Evolutionary conservation across 2,888 invertebrate genomes (phyloP).

Genomic region (Seira musarum): DNA sequence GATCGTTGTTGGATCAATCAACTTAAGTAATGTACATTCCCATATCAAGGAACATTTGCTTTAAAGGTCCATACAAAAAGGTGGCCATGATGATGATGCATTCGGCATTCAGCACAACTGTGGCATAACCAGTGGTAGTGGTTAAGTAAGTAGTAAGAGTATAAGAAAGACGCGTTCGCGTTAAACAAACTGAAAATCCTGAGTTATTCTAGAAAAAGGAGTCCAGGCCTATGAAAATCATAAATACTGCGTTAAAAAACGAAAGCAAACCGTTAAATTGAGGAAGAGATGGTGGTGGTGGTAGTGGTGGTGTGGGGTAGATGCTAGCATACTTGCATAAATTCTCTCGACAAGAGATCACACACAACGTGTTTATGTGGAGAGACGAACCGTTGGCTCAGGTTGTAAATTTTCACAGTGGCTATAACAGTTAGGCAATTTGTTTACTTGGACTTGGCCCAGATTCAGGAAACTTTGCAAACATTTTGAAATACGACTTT

Average conservation of each 20-base stretch:
- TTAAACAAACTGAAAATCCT: too few species aligned
- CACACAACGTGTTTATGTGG: neutral
- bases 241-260: slow-evolving; percentile 33
- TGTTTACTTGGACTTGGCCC: slow-evolving; percentile 62
- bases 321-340: slow-evolving; percentile 55
- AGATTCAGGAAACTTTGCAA: slow-evolving; percentile 57
- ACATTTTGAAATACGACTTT: slow-evolving; percentile 33
- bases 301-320: slow-evolving; percentile 26
- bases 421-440: slow-evolving; percentile 58
- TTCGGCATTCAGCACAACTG: too few species aligned
- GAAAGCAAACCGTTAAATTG: too few species aligned
- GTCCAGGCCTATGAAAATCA: slow-evolving; percentile 12
- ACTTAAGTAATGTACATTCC: too few species aligned
- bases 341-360: slow-evolving; percentile 26
- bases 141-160: too few species aligned
- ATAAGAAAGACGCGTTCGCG: too few species aligned
- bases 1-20: too few species aligned
- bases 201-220: slow-evolving; percentile 25
- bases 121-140: too few species aligned
- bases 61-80: too few species aligned
- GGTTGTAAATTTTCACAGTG: slow-evolving; percentile 60
- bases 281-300: too few species aligned
- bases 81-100: too few species aligned
- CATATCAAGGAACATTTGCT: too few species aligned
- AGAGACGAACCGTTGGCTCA: slow-evolving; percentile 34